Base-by-base conservation (phyloP, 1,140 invertebrate genomes). In the Cyrtorhinus lividipennis region DNA sequence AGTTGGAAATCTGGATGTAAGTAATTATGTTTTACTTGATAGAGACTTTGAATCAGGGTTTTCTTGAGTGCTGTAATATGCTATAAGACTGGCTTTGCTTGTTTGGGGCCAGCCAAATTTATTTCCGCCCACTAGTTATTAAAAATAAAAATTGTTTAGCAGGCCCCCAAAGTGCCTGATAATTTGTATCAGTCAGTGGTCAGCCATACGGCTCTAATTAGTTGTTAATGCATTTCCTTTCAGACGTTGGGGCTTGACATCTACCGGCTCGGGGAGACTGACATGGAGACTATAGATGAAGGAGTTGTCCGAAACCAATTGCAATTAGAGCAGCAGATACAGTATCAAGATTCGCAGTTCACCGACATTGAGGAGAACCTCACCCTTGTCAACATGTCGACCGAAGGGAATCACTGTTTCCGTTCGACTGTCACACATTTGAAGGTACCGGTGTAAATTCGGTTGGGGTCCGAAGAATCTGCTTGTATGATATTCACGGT, bases 371-470 rank as follows among this genome's bases (percentile, higher is more conserved):
- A 72, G 62, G 68, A 69, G n/a, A 71, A 74, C 53, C 30, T 76
- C 20, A 67, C 71, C 13, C 10, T 69, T 67, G 59, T 64, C 65
- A 8, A 66, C 48, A 53, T 53, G 8, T 53, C 48, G 10, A 62
- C 69, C 70, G 66, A 69, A 68, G 12, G 66, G 68, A 56, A 22
- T 22, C 24, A 46, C 26, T 27, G 23, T 13, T 63, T 58, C 30
- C 24, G 56, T 13, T 38, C 26, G 10, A 72, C 70, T 27, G 69
- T 74, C 48, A 71, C 69, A 25, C 69, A 73, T 25, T 56, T 73
- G 24, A 71, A 75, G 70, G 75, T 75, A 71, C 38, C 24, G 18
- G 23, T n/a, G n/a, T n/a, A n/a, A n/a, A n/a, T n/a, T n/a, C n/a
- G n/a, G n/a, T n/a, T n/a, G n/a, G n/a, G n/a, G n/a, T n/a, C n/a